Conservation (phyloP, 1,140 invertebrate genomes). For the Drosophila quadrilineata region DNA sequence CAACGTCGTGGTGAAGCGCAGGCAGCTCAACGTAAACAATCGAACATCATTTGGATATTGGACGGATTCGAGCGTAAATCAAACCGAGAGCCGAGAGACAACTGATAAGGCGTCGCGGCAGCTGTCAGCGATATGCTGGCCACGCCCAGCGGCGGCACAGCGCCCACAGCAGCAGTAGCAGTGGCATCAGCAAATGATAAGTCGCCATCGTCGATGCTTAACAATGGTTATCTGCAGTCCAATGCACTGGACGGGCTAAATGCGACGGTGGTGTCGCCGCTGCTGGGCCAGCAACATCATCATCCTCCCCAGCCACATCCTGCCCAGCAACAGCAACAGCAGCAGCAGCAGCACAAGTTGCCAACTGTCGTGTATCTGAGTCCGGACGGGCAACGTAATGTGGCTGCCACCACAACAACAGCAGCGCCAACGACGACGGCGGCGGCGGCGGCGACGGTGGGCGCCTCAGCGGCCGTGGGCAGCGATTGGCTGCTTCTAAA, state of each 20-base stretch:
- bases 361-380: conserved; percentile 72
- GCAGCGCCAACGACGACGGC: neutral
- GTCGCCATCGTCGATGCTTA: conserved; percentile 30
- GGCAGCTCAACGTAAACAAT: neutral
- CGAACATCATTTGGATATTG: neutral
- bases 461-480: conserved; percentile 9
- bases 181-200: too few relatives aligned
- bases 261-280: conserved; percentile 54
- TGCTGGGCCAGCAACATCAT: conserved; percentile 33
- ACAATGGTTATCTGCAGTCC: conserved; percentile 70
- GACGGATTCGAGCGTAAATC: neutral
- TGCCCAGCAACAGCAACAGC: conserved; percentile 15
- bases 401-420: conserved; percentile 28
- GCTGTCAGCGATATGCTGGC: conserved; percentile 36
- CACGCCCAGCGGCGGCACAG: conserved; percentile 36
- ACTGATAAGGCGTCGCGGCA: neutral
- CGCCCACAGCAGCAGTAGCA: too few relatives aligned
- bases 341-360: conserved; percentile 56
- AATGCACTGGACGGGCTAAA: conserved; percentile 55
- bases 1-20: neutral
- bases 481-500: conserved; percentile 74
- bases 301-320: neutral
- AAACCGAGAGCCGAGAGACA: neutral
- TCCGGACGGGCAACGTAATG: conserved; percentile 48
- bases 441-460: neutral